Evolutionary conservation across 2,113 vertebrate species (phyloP).

Genomic region (Columbina picui): DNA sequence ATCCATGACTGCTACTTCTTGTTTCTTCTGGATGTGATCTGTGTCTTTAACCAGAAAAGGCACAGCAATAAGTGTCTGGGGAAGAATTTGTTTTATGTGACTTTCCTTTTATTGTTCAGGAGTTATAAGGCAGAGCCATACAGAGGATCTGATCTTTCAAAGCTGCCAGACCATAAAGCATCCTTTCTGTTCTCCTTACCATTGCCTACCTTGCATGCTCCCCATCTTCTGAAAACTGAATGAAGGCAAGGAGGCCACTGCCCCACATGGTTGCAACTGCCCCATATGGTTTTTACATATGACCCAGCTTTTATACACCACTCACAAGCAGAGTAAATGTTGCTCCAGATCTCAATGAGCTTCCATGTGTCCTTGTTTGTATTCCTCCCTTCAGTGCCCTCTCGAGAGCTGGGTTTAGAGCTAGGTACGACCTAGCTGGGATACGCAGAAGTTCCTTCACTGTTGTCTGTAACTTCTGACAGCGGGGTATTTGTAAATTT

Average conservation of each 20-base stretch:
- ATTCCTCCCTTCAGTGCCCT: neutral
- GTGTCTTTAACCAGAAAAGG: neutral
- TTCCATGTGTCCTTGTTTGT: neutral
- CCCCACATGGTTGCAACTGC: neutral
- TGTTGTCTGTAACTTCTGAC: slow-evolving; percentile 46
- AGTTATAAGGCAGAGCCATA: neutral
- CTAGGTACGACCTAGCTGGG: neutral
- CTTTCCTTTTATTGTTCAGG: neutral
- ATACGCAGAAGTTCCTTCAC: neutral
- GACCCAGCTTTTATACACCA: neutral
- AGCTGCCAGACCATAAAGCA: neutral
- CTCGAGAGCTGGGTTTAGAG: neutral
- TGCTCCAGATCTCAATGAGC: neutral
- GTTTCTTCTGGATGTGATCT: neutral
- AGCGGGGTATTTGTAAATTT: slow-evolving; percentile 35
- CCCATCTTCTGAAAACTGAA: neutral
- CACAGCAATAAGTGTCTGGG: neutral
- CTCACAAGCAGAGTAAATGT: neutral
- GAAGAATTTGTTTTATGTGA: neutral
- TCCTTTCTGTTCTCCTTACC: neutral
- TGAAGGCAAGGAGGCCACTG: neutral
- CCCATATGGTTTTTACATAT: neutral
- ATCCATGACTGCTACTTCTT: neutral
- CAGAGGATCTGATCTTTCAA: neutral
- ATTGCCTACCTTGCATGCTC: neutral